Evolutionary conservation across 2,888 invertebrate species (phyloP), one percentile per base, ranked within the genome.

Genomic region (Geotrupes spiniger): DNA sequence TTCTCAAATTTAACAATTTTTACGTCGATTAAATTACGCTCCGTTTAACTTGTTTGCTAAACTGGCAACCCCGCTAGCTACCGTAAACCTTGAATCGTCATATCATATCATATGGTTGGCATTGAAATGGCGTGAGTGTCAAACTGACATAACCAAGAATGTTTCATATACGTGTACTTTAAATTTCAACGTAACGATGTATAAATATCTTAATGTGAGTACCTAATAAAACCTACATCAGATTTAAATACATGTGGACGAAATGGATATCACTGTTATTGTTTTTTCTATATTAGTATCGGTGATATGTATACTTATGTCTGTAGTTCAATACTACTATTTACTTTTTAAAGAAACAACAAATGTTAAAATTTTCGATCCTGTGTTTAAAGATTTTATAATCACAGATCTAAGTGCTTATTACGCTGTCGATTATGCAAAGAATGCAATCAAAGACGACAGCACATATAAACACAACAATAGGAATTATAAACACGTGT

Each of bases 361-460:
- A 14, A 50, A 54, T 46, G 57, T 62, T 16, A 65, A 61, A 40
- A 57, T 58, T 29, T 63, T 67, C 46, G 60, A 61, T 47, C 71
- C 72, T 40, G 57, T 66, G 36, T 74, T 73, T 54, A 69, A 69
- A 50, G 72, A 74, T 59, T 58, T 73, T 31, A 72, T 74, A 36
- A 64, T 69, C 29, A 63, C 66, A 6, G 67, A 68, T 51, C 31
- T 36, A 12, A 47, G 16, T 43, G 44, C 15, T 45, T 59, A 58
- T 33, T 56, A 54, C 37, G 58, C 59, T 15, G 50, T 64, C 33
- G 57, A 56, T 46, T 64, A 62, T 39, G 56, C 59, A 14, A 33
- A 33, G 14, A 17, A 36, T 10, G 36, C 33, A 27, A 27, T 26
- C 5, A 36, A 39, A 6, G 28, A 51, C 45, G 27, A 50, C 38